A percentile compares a stretch with the other conserved stretches of the same genome.
These are phyloP conservation scores for Synanceia verrucosa DNA, from an alignment of 2,797 vertebrate species.

Conservation along the genomic window DNA sequence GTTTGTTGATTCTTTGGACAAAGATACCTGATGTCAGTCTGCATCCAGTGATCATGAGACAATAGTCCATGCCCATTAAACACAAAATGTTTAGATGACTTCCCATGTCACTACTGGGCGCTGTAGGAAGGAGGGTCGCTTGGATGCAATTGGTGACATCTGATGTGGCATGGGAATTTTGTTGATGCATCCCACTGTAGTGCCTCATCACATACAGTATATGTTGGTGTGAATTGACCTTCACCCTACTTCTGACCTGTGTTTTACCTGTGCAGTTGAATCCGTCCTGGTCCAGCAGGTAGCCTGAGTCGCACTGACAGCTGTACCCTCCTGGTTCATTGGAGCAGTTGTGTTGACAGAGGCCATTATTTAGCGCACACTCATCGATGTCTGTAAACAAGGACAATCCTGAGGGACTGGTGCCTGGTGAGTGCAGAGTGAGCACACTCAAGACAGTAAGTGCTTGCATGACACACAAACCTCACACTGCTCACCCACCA, in stretches of 20 bases:
- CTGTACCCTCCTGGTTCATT: conserved; percentile 78
- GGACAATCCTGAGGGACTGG: background rate
- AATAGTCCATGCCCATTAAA: too few relatives aligned
- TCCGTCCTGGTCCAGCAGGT: conserved; percentile 71
- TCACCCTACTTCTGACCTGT: background rate
- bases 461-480: background rate
- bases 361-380: conserved; percentile 76
- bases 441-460: background rate
- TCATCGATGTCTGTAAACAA: conserved; percentile 82
- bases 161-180: too few relatives aligned
- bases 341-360: conserved; percentile 82
- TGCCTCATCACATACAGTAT: background rate
- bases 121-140: too few relatives aligned
- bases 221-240: background rate
- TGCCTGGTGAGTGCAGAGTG: background rate
- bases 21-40: too few relatives aligned
- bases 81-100: too few relatives aligned
- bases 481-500: conserved; percentile 67
- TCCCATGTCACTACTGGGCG: too few relatives aligned
- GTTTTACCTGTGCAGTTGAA: conserved; percentile 82
- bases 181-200: too few relatives aligned
- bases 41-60: too few relatives aligned
- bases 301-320: conserved; percentile 78
- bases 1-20: too few relatives aligned
- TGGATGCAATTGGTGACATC: too few relatives aligned